Evolutionary conservation across 2,113 vertebrate genomes (phyloP).

Genomic region (Jaculus jaculus): DNA sequence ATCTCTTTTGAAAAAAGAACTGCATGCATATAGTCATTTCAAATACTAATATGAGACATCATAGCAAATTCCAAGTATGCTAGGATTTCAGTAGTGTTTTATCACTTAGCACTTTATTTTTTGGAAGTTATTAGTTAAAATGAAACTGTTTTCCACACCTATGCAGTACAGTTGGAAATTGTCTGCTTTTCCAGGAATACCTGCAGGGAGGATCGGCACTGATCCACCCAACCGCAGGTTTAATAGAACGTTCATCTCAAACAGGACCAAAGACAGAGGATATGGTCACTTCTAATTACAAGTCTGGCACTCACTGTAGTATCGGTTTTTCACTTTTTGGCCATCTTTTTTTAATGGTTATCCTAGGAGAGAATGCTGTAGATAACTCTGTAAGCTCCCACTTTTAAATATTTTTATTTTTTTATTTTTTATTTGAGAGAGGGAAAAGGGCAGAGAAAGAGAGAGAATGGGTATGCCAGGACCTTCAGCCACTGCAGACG

Average conservation of each 20-base stretch:
- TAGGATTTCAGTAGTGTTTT: constrained; percentile 94
- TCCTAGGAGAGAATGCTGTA: constrained; percentile 90
- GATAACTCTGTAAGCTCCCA: constrained; percentile 89
- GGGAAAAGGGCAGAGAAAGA: too few species aligned
- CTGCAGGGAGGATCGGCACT: constrained; percentile 49
- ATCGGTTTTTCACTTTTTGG: constrained; percentile 91
- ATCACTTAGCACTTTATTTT: constrained; percentile 91
- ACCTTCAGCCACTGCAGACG: too few species aligned
- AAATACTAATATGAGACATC: not conserved
- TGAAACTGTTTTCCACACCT: constrained; percentile 91
- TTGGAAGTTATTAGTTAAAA: constrained; percentile 91
- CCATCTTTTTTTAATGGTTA: constrained; percentile 91
- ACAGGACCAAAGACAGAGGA: constrained; percentile 91
- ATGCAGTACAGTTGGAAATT: constrained; percentile 92
- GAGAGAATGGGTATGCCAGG: too few species aligned
- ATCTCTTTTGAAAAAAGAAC: not conserved
- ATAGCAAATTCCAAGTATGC: constrained; percentile 74
- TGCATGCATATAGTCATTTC: constrained; percentile 7
- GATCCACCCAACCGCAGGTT: not conserved
- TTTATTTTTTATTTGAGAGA: too few species aligned
- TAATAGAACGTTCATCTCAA: constrained; percentile 41
- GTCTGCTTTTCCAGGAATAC: constrained; percentile 87
- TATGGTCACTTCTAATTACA: constrained; percentile 91
- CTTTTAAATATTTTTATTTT: too few species aligned
- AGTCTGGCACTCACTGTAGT: constrained; percentile 90